phyloP scores from a whole-genome alignment of 1,140 invertebrate genomes.

The Leguminivora glycinivorella region DNA sequence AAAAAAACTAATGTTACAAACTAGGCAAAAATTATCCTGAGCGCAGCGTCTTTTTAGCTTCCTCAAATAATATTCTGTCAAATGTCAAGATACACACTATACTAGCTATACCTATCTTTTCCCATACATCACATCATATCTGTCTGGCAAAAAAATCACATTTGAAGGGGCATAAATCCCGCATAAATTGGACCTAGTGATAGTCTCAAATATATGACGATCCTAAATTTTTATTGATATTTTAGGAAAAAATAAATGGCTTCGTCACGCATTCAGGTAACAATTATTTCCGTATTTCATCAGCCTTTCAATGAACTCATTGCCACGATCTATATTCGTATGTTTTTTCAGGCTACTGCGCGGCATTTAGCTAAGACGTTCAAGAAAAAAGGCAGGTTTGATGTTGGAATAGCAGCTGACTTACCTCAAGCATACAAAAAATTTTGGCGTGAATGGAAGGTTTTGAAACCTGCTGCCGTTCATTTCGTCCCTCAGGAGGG shows the following conservation, averaged over 20 bases:
- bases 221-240: not conserved
- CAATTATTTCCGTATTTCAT: constrained; percentile 45
- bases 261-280: constrained; percentile 69
- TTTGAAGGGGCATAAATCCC: constrained; percentile 5
- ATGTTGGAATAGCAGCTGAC: constrained; percentile 81
- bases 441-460: constrained; percentile 92
- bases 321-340: constrained; percentile 39
- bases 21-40: not conserved
- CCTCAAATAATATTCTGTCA: not conserved
- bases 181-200: constrained; percentile 2
- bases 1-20: not conserved
- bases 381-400: constrained; percentile 79
- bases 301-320: constrained; percentile 36
- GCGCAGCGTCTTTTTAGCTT: not conserved
- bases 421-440: constrained; percentile 93
- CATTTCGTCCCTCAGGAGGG: constrained; percentile 90
- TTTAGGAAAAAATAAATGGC: constrained; percentile 56
- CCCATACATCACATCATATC: not conserved
- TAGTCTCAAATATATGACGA: constrained; percentile 21
- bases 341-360: constrained; percentile 60
- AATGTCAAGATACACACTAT: not conserved
- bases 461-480: constrained; percentile 86
- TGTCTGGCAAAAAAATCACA: constrained; percentile 22
- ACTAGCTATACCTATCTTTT: not conserved
- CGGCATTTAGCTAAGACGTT: constrained; percentile 67